Conservation (phyloP, 2,113 vertebrate species). For the Crotalus viridis region DNA sequence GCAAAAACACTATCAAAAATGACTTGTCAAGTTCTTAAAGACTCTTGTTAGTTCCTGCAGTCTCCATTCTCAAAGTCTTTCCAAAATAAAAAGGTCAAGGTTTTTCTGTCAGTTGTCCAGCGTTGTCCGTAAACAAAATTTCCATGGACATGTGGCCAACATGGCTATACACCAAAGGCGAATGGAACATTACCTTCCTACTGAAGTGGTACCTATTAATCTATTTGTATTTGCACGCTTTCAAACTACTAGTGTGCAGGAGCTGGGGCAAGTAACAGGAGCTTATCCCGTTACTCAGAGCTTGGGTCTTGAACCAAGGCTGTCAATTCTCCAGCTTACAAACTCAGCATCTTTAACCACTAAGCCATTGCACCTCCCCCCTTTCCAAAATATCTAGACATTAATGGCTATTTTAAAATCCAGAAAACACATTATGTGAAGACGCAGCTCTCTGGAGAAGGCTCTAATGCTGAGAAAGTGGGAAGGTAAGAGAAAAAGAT, state of each 20-base stretch:
- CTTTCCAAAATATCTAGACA: neutral
- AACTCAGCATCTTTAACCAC: neutral
- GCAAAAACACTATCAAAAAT: neutral
- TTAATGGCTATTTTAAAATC: neutral
- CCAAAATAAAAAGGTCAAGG: neutral
- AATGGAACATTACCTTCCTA: neutral
- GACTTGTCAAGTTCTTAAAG: neutral
- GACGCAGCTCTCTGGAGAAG: neutral
- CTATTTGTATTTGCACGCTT: neutral
- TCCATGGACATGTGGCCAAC: neutral
- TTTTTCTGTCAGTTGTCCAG: neutral
- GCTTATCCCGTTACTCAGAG: neutral
- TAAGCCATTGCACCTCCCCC: neutral
- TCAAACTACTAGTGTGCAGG: neutral
- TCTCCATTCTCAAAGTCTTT: neutral
- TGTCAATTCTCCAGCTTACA: neutral
- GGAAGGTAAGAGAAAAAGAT: neutral
- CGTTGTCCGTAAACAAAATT: neutral
- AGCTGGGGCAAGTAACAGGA: neutral
- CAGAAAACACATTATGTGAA: neutral
- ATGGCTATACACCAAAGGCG: neutral
- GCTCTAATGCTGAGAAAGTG: neutral
- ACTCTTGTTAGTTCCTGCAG: neutral
- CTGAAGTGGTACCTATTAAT: neutral
- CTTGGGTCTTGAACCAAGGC: neutral